Evolutionary conservation across 1,140 invertebrate genomes (phyloP).

Genomic region (Agrypnia vestita): DNA sequence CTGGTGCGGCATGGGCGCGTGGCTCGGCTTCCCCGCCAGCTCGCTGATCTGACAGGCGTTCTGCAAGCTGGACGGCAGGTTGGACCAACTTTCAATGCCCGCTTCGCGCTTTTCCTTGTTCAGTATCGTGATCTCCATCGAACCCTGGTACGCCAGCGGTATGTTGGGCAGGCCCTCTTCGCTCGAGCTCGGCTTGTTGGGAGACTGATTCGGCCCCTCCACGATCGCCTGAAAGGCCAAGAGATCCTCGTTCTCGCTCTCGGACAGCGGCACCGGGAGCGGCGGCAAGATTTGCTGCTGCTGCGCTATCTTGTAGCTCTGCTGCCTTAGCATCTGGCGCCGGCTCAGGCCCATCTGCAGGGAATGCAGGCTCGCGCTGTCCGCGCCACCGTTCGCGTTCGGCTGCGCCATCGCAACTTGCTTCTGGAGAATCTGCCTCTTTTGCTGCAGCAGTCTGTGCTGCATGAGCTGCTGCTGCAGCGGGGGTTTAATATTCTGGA

Average conservation of each 20-base stretch:
- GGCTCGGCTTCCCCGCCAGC: conserved; percentile 65
- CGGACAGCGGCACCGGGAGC: conserved; percentile 71
- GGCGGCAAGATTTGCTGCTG: conserved; percentile 81
- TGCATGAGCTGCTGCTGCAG: conserved; percentile 86
- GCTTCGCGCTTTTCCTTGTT: conserved; percentile 70
- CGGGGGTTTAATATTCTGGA: conserved; percentile 72
- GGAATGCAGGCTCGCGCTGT: conserved; percentile 67
- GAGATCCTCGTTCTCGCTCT: conserved; percentile 76
- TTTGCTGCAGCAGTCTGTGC: conserved; percentile 84
- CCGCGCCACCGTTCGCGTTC: conserved; percentile 66
- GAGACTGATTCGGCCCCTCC: conserved; percentile 69
- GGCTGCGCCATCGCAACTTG: conserved; percentile 78
- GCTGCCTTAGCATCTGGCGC: conserved; percentile 83
- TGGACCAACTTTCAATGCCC: conserved; percentile 75
- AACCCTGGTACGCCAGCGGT: conserved; percentile 70
- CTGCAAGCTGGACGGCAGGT: conserved; percentile 74
- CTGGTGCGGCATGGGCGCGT: conserved; percentile 46
- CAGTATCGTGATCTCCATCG: conserved; percentile 72
- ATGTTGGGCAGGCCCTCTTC: conserved; percentile 65
- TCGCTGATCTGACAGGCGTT: conserved; percentile 77
- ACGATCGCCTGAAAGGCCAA: conserved; percentile 76
- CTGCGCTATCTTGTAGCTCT: conserved; percentile 86
- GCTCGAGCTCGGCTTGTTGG: conserved; percentile 64
- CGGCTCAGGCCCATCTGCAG: conserved; percentile 74
- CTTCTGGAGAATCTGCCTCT: conserved; percentile 86